Conservation (phyloP, 2,888 invertebrate species). For the Ectemnius lituratus region DNA sequence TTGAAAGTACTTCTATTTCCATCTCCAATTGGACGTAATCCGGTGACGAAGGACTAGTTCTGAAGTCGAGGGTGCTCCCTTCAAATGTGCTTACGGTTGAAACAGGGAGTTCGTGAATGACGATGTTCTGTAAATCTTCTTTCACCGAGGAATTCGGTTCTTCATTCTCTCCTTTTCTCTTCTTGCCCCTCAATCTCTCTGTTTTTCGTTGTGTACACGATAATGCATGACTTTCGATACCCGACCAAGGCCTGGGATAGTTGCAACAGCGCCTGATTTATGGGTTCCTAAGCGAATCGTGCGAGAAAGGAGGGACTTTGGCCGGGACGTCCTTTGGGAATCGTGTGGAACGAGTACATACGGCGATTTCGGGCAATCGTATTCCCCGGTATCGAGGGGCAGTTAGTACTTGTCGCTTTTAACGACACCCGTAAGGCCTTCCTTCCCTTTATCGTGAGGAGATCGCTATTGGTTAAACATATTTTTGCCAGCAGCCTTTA, state of each 20-base stretch:
- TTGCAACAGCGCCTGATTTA: conserved; percentile 50
- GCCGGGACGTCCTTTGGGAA: conserved; percentile 27
- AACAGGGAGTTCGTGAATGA: conserved; percentile 4
- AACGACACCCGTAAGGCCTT: conserved; percentile 37
- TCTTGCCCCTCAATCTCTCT: conserved; percentile 25
- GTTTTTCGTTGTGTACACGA: not conserved
- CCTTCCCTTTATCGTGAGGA: conserved; percentile 5
- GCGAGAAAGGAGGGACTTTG: conserved; percentile 26
- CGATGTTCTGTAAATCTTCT: conserved; percentile 32
- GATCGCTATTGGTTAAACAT: too few species aligned
- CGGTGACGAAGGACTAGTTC: too few species aligned
- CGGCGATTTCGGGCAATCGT: conserved; percentile 42
- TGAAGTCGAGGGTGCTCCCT: not conserved
- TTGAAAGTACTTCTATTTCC: too few species aligned
- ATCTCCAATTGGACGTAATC: too few species aligned
- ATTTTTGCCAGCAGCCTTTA: too few species aligned
- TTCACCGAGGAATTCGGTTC: conserved; percentile 33
- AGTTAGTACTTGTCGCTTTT: conserved; percentile 44
- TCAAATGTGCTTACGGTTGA: conserved; percentile 1
- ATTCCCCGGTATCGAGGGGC: conserved; percentile 36
- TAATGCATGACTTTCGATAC: conserved; percentile 34
- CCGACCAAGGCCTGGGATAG: conserved; percentile 35
- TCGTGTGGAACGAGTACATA: conserved; percentile 33
- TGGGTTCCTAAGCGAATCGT: conserved; percentile 39
- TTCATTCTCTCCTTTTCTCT: conserved; percentile 16